Evolutionary conservation across 2,113 vertebrate species (phyloP).

Genomic region (crab-eating macaque (Macaca fascicularis)): T2T-MFA8v1.1 NC_088381.1:45207501-45208000

Average conservation of each 20-base stretch:
- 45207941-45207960: background rate
- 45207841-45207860: background rate
- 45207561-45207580: background rate
- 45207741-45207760: background rate
- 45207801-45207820: background rate
- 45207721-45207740: background rate
- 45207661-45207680: background rate
- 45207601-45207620: background rate
- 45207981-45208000: background rate
- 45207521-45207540: background rate
- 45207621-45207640: background rate
- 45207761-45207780: background rate
- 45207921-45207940: background rate
- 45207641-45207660: background rate
- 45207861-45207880: background rate
- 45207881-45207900: background rate
- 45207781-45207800: background rate
- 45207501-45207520: background rate
- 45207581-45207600: background rate
- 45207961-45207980: background rate
- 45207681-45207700: background rate
- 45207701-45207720: background rate
- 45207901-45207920: background rate
- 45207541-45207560: background rate
- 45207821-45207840: background rate